Evolutionary conservation across 2,113 vertebrate species (phyloP).

Genomic region (Ardeotis arabs): DNA sequence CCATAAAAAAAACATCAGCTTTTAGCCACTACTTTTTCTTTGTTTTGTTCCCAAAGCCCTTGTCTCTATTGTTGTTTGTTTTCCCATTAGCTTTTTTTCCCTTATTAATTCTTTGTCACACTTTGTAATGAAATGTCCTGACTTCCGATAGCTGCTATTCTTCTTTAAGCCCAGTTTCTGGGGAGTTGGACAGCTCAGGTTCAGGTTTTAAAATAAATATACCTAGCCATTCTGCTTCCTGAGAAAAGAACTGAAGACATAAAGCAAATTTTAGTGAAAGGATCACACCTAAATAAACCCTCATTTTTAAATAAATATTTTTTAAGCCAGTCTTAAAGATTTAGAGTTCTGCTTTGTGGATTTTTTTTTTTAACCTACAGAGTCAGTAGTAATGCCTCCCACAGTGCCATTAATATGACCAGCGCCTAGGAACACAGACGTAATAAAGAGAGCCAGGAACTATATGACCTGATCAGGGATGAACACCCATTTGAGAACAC

Average conservation of each 20-base stretch:
- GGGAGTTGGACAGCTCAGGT: background rate
- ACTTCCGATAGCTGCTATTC: background rate
- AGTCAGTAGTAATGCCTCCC: background rate
- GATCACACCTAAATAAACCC: background rate
- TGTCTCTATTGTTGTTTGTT: background rate
- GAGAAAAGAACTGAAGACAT: background rate
- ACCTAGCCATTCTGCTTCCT: background rate
- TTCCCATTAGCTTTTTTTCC: background rate
- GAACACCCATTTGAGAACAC: background rate
- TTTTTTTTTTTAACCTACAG: background rate
- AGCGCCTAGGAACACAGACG: background rate
- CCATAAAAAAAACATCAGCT: background rate
- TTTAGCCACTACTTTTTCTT: background rate
- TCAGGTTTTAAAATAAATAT: constrained; percentile 1
- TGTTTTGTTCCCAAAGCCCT: background rate
- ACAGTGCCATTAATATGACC: background rate
- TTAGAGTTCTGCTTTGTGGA: background rate
- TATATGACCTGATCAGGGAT: background rate
- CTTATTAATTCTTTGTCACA: background rate
- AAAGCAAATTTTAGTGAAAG: background rate
- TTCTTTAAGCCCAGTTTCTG: background rate
- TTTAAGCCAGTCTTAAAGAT: background rate
- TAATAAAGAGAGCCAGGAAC: background rate
- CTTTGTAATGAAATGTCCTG: background rate
- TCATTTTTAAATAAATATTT: background rate